phyloP scores from a whole-genome alignment of 1,140 invertebrate genomes.

The Drosophila carrolli region DNA sequence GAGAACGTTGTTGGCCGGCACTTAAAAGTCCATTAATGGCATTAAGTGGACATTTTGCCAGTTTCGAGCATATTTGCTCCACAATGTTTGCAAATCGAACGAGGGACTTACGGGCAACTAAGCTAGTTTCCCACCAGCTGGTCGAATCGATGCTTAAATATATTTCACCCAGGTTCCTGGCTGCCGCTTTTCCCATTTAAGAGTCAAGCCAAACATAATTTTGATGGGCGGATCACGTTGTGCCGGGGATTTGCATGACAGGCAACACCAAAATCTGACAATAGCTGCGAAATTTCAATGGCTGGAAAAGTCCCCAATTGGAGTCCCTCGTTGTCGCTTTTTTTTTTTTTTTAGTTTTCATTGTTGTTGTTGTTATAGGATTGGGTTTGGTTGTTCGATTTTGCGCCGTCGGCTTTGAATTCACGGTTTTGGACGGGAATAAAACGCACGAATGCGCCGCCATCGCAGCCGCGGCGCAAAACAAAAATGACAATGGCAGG shows the following conservation, averaged over 20 bases:
- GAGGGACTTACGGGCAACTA: conserved; percentile 23
- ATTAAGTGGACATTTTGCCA: conserved; percentile 76
- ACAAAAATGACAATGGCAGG: conserved; percentile 82
- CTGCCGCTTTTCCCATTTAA: conserved; percentile 31
- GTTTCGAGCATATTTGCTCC: conserved; percentile 69
- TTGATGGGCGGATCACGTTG: conserved; percentile 63
- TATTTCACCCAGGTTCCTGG: background rate
- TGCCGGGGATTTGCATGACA: conserved; percentile 55
- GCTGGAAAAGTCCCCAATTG: conserved; percentile 44
- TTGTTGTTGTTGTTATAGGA: conserved; percentile 32
- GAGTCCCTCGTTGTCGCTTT: background rate
- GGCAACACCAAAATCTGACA: conserved; percentile 70
- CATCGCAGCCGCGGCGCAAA: conserved; percentile 41
- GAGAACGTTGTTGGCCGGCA: conserved; percentile 70
- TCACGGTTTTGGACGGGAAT: conserved; percentile 71
- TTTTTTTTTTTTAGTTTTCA: conserved; percentile 18
- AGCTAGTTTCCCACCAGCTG: background rate
- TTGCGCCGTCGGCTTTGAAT: conserved; percentile 75
- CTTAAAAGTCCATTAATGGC: conserved; percentile 82
- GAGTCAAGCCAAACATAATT: conserved; percentile 61
- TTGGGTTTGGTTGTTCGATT: conserved; percentile 57
- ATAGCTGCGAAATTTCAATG: conserved; percentile 68
- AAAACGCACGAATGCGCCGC: conserved; percentile 75
- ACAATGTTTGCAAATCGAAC: conserved; percentile 53
- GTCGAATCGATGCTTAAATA: conserved; percentile 6